Percentiles rank a stretch among this genome's conserved stretches.
Evolutionary conservation across 2,888 invertebrate genomes (phyloP).

Genomic region (Stenotaenia linearis): DNA sequence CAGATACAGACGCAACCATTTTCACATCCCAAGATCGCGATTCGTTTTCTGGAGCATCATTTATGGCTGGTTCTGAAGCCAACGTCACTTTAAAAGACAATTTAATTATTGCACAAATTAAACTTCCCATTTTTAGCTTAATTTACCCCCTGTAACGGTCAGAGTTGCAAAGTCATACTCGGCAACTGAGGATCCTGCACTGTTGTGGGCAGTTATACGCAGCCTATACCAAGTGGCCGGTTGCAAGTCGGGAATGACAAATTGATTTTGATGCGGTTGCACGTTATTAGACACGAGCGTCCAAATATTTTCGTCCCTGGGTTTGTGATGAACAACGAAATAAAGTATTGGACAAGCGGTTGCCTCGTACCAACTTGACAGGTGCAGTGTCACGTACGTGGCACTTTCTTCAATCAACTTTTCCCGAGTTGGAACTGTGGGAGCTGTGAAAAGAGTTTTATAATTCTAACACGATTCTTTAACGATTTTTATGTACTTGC

Average conservation of each 20-base stretch:
- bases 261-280: slow-evolving; percentile 75
- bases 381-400: slow-evolving; percentile 68
- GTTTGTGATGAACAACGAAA: slow-evolving; percentile 90
- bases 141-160: slow-evolving; percentile 83
- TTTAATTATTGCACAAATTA: background rate
- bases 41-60: slow-evolving; percentile 21
- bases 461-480: background rate
- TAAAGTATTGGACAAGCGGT: slow-evolving; percentile 93
- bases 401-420: slow-evolving; percentile 87
- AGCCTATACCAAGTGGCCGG: slow-evolving; percentile 92
- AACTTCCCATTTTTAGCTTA: background rate
- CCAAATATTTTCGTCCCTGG: slow-evolving; percentile 62
- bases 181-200: slow-evolving; percentile 90
- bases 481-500: slow-evolving; percentile 7
- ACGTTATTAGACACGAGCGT: slow-evolving; percentile 90
- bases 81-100: slow-evolving; percentile 16
- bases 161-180: slow-evolving; percentile 93
- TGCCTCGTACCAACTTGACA: slow-evolving; percentile 33
- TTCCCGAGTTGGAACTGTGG: slow-evolving; percentile 81
- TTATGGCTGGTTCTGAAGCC: slow-evolving; percentile 29
- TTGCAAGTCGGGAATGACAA: slow-evolving; percentile 81
- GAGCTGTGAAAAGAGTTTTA: slow-evolving; percentile 55
- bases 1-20: slow-evolving; percentile 17
- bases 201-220: slow-evolving; percentile 74
- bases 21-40: background rate